A percentile compares a stretch with the other conserved stretches of the same genome.
Evolutionary conservation across 2,797 vertebrate species (phyloP).

Genomic region (Limnodromus scolopaceus): DNA sequence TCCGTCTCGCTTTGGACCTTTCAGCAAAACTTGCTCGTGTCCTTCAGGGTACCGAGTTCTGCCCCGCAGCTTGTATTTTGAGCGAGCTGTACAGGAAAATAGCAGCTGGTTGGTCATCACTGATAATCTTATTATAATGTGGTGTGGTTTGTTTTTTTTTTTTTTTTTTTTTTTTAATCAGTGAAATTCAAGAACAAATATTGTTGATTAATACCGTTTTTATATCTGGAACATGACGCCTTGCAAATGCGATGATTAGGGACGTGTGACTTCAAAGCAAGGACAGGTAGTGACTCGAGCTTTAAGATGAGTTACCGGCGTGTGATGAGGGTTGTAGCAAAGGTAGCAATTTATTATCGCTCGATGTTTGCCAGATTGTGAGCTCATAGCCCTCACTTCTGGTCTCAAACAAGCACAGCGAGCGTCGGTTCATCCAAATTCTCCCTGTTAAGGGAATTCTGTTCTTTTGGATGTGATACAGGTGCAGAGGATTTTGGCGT

Average conservation of each 20-base stretch:
- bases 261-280: neutral
- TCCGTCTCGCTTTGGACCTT: neutral
- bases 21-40: neutral
- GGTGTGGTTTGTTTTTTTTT: too few relatives aligned
- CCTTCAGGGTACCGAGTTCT: neutral
- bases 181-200: neutral
- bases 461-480: neutral
- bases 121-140: neutral
- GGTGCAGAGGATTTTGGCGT: neutral
- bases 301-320: neutral
- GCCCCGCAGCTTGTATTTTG: neutral
- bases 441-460: neutral
- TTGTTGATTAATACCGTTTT: neutral
- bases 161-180: neutral
- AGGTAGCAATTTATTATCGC: neutral
- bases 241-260: neutral
- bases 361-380: neutral
- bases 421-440: neutral
- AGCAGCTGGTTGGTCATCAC: neutral
- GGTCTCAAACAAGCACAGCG: neutral
- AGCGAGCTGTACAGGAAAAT: neutral
- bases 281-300: neutral
- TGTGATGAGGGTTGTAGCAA: neutral
- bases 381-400: neutral
- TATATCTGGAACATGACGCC: neutral